Percentiles rank a stretch among this genome's conserved stretches.
Evolutionary conservation across 2,797 vertebrate species (phyloP).

Genomic region (Dermochelys coriacea): DNA sequence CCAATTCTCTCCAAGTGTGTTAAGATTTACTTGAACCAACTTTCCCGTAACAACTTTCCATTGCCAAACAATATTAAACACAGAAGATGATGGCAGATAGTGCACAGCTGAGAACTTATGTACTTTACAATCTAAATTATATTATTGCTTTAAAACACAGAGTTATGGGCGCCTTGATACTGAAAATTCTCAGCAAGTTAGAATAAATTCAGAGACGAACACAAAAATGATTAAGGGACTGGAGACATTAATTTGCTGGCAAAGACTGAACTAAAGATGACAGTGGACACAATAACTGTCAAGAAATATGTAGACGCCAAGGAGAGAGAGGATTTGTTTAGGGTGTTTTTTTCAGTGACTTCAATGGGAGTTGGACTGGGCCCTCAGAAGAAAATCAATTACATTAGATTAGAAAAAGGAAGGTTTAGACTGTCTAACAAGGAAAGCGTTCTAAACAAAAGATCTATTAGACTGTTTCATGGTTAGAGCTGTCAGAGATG

Average conservation of each 20-base stretch:
- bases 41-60: background rate
- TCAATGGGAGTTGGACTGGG: background rate
- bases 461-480: background rate
- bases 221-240: background rate
- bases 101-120: background rate
- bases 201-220: background rate
- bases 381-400: background rate
- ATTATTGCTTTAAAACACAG: background rate
- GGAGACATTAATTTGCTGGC: background rate
- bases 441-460: background rate
- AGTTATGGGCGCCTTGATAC: background rate
- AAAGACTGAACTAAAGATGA: background rate
- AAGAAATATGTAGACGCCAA: background rate
- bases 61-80: background rate
- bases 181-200: slow-evolving; percentile 16
- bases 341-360: background rate
- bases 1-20: background rate
- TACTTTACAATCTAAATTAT: background rate
- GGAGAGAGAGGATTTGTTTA: background rate
- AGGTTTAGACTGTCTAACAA: background rate
- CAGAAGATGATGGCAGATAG: background rate
- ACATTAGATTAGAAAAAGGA: slow-evolving; percentile 10
- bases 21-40: background rate
- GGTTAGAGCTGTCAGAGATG: background rate
- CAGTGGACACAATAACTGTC: background rate